Evolutionary conservation across 2,113 vertebrate genomes (phyloP).

Genomic region (Miniopterus natalensis): DNA sequence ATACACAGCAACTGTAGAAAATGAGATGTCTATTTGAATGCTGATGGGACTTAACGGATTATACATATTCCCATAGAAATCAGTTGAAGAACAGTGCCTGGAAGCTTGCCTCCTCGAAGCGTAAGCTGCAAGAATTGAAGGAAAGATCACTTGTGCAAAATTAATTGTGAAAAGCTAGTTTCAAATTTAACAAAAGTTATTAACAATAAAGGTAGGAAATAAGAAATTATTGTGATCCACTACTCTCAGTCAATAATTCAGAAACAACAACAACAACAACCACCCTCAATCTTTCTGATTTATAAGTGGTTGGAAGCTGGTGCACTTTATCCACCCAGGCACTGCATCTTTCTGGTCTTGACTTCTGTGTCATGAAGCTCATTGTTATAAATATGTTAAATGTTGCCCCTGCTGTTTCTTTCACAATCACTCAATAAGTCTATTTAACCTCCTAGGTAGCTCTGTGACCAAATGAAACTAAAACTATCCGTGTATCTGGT

Average conservation of each 20-base stretch:
- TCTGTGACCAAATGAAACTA: background rate
- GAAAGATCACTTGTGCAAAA: background rate
- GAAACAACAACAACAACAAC: background rate
- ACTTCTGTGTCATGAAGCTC: background rate
- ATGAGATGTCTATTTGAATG: background rate
- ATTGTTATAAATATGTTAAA: constrained; percentile 2
- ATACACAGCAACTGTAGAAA: background rate
- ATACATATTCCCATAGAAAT: constrained; percentile 6
- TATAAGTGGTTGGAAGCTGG: background rate
- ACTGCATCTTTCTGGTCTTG: background rate
- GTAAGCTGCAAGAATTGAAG: background rate
- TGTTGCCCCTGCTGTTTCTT: background rate
- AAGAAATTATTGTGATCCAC: background rate
- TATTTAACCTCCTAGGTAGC: background rate
- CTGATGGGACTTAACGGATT: background rate
- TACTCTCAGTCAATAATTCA: background rate
- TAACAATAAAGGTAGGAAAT: background rate
- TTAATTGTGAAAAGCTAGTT: background rate
- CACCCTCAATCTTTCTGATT: background rate
- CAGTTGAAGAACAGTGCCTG: background rate
- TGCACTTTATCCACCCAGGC: background rate
- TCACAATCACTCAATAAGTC: background rate
- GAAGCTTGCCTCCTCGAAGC: background rate
- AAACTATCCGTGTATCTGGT: background rate
- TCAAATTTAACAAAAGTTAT: background rate